These are phyloP conservation scores for Halcyon badia DNA, from an alignment of 2,797 vertebrate genomes.

Conservation along the genomic window DNA sequence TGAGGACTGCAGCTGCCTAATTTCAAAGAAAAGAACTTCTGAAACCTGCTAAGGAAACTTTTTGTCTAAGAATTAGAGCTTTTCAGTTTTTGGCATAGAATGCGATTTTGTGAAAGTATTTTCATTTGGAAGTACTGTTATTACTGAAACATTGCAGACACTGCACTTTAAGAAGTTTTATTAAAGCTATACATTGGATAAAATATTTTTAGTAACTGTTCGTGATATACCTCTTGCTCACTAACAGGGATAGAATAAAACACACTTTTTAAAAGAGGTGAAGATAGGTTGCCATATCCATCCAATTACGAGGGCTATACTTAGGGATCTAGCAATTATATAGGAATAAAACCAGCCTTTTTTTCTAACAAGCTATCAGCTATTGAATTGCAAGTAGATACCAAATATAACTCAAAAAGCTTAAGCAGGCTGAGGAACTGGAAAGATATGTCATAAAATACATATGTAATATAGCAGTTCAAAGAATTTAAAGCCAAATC, in stretches of 20 bases:
- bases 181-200: neutral
- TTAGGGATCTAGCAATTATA: slow-evolving; percentile 25
- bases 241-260: slow-evolving; percentile 28
- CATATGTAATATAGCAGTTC: neutral
- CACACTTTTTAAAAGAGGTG: neutral
- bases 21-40: neutral
- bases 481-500: neutral
- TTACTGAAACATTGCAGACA: slow-evolving; percentile 20
- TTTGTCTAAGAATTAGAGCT: neutral
- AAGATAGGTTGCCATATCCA: slow-evolving; percentile 2
- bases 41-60: neutral
- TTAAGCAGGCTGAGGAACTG: neutral
- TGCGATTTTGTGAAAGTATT: slow-evolving; percentile 5
- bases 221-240: neutral
- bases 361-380: slow-evolving; percentile 15
- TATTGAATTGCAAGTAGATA: slow-evolving; percentile 13
- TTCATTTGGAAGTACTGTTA: neutral
- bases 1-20: neutral
- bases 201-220: slow-evolving; percentile 48
- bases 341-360: neutral
- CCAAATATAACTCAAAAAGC: slow-evolving; percentile 19
- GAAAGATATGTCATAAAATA: neutral
- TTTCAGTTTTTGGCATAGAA: neutral
- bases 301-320: neutral
- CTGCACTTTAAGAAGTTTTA: slow-evolving; percentile 25